phyloP scores from a whole-genome alignment of 2,113 vertebrate genomes.

The Mirza zaza region DNA sequence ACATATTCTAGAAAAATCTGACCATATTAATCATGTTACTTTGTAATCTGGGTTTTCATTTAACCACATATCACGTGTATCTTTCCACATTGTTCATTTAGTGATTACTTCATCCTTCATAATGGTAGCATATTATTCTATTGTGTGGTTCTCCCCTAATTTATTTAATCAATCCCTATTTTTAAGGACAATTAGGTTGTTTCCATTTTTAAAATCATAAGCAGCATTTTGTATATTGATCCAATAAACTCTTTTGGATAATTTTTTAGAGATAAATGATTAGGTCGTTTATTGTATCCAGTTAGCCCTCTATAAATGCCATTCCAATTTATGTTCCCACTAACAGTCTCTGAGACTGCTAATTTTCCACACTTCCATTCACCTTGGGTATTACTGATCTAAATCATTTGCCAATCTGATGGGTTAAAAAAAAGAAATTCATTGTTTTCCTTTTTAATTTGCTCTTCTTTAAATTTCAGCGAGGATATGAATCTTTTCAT shows the following conservation, averaged over 20 bases:
- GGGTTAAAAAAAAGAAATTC: neutral
- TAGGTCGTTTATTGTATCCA: neutral
- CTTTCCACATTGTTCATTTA: neutral
- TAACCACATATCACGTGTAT: neutral
- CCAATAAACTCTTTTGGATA: neutral
- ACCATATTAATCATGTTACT: neutral
- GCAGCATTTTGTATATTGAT: neutral
- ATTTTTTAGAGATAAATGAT: neutral
- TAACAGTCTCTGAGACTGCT: neutral
- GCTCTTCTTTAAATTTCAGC: neutral
- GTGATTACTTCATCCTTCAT: neutral
- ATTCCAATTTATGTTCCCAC: neutral
- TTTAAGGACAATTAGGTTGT: neutral
- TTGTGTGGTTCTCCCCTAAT: neutral
- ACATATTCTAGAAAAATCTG: neutral
- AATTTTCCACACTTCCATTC: neutral
- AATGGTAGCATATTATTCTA: neutral
- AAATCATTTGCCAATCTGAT: neutral
- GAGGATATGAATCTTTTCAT: neutral
- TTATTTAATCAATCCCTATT: slow-evolving; percentile 38
- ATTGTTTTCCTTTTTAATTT: neutral
- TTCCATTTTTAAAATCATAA: slow-evolving; percentile 23
- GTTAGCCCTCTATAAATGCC: neutral
- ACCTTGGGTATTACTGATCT: neutral
- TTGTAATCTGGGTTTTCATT: slow-evolving; percentile 25